These are phyloP conservation scores for Bungarus multicinctus DNA, from an alignment of 2,113 vertebrate species.

Conservation along the genomic window DNA sequence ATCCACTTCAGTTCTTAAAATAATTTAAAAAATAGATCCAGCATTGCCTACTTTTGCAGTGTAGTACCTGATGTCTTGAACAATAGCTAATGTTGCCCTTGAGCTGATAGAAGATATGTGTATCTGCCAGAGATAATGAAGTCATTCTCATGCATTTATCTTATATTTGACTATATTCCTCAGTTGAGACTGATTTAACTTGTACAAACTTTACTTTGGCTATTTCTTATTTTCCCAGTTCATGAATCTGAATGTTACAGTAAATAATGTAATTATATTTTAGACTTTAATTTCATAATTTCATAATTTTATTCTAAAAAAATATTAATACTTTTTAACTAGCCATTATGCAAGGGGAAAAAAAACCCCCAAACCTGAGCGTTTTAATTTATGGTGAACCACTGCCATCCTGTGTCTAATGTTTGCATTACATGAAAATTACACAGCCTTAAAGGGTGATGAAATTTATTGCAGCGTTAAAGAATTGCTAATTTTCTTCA, in stretches of 20 bases:
- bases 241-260: background rate
- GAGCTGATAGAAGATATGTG: background rate
- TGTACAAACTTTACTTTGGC: background rate
- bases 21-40: background rate
- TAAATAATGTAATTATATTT: background rate
- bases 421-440: slow-evolving; percentile 34
- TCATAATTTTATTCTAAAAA: background rate
- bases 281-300: background rate
- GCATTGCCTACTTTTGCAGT: background rate
- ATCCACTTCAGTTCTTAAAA: background rate
- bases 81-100: background rate
- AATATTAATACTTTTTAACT: slow-evolving; percentile 11
- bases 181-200: background rate
- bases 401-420: slow-evolving; percentile 67
- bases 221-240: no score
- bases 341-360: background rate
- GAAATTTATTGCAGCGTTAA: background rate
- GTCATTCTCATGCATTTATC: background rate
- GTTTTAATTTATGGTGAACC: slow-evolving; percentile 27
- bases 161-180: background rate
- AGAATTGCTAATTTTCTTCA: background rate
- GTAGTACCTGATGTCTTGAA: background rate
- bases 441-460: background rate
- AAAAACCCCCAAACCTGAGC: background rate
- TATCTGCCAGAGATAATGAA: background rate